Evolutionary conservation across 2,797 vertebrate species (phyloP), one percentile per base, ranked within the genome.

Genomic region (Stomatorhinus walkeri): DNA sequence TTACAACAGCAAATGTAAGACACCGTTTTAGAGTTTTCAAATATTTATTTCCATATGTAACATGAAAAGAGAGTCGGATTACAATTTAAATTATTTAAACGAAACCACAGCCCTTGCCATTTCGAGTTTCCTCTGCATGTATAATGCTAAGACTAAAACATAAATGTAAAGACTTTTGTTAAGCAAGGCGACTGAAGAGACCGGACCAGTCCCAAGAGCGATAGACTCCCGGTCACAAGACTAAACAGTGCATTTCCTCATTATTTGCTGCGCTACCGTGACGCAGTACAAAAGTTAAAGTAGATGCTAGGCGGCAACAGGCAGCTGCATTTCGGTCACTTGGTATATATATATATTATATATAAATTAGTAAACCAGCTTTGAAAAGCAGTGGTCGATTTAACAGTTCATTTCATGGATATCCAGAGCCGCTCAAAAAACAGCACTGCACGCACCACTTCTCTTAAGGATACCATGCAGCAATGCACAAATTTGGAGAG

Each of bases 241-340:
- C 56, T 68, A 51, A 59, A n/a, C n/a, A 59, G 72, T 43, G 72
- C 19, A 85, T 90, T 90, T 89, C 84, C 85, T 89, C 85, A 89
- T 87, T 89, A 40, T 89, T 89, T 89, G 51, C 84, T 79, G 81
- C 88, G 90, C 89, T 76, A 28, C 64, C 85, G 59, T 91, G 91
- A 91, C 91, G 90, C 89, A 91, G 87, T 56, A 56, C 40, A 3
- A 48, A 81, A 49, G 61, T 84, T 89, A 87, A 28, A 52, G 81
- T 32, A 89, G 19, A 85, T n/a, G 89, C 72, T 61, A 72, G 36
- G n/a, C 64, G 87, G 85, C 89, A 81, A 89, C 85, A 76, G 85
- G 64, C 88, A 87, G 64, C 12, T 40, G 52, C 24, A 36, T 87
- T 68, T 56, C 28, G 22, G 1, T 28, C 24, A 59, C 49, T 89